phyloP scores from a whole-genome alignment of 2,888 invertebrate species.

The Halocaridina rubra region DNA sequence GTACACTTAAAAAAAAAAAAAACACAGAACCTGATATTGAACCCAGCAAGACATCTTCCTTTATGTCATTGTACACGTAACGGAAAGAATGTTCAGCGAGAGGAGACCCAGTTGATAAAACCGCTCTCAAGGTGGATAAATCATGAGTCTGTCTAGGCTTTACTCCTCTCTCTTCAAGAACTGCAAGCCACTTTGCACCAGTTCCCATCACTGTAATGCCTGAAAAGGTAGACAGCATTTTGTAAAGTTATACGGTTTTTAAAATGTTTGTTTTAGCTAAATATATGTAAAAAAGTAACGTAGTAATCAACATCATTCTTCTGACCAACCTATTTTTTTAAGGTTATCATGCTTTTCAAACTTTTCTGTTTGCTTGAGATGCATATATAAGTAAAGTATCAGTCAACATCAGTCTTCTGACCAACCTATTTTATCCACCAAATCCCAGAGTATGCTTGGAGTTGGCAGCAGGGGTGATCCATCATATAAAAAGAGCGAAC shows the following conservation, averaged over 20 bases:
- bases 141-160: constrained; percentile 70
- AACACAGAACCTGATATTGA: constrained; percentile 69
- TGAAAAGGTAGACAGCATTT: too few relatives aligned
- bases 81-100: constrained; percentile 71
- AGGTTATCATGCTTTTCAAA: too few relatives aligned
- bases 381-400: not conserved
- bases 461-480: constrained; percentile 72
- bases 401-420: too few relatives aligned
- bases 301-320: too few relatives aligned
- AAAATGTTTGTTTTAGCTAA: too few relatives aligned
- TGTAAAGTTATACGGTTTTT: too few relatives aligned
- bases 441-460: constrained; percentile 70
- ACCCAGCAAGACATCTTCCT: constrained; percentile 70
- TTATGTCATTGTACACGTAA: constrained; percentile 72
- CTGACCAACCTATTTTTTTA: too few relatives aligned
- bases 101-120: constrained; percentile 72
- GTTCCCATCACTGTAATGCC: constrained; percentile 72
- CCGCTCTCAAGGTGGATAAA: constrained; percentile 69
- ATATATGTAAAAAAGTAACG: too few relatives aligned
- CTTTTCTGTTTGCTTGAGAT: too few relatives aligned
- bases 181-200: constrained; percentile 72
- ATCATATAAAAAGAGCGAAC: constrained; percentile 72
- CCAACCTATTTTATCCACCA: constrained; percentile 69
- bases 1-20: too few relatives aligned
- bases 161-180: constrained; percentile 70